A percentile compares a stretch with the other conserved stretches of the same genome.
phyloP scores from a whole-genome alignment of 2,797 vertebrate species.

The Galagoides demidoff region DNA sequence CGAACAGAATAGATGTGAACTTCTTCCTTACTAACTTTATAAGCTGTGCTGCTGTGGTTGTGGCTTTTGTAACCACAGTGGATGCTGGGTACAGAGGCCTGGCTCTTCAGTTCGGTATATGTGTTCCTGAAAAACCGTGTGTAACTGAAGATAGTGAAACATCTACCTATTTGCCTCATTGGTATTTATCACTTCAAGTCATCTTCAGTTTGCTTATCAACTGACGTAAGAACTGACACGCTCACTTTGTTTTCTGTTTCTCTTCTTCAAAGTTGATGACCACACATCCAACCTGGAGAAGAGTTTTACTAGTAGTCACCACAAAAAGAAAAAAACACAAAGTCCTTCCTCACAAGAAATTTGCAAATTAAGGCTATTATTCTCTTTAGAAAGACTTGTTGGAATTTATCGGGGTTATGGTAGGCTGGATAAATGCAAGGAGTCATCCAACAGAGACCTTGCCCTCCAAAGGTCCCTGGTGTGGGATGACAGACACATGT shows the following conservation, averaged over 20 bases:
- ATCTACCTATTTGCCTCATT: neutral
- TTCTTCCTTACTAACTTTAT: neutral
- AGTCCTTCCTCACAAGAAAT: neutral
- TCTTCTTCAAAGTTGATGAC: neutral
- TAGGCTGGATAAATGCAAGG: neutral
- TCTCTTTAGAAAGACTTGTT: neutral
- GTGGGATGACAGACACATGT: neutral
- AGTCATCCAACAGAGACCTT: neutral
- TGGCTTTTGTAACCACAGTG: neutral
- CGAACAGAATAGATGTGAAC: neutral
- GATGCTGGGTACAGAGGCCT: fast-evolving
- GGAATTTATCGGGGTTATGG: neutral
- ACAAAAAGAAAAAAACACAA: neutral
- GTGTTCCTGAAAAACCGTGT: neutral
- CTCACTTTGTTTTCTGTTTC: constrained; percentile 6
- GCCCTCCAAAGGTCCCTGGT: neutral
- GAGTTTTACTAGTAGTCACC: neutral
- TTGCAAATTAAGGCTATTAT: neutral
- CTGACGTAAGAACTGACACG: neutral
- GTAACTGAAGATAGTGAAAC: neutral
- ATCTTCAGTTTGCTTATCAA: neutral
- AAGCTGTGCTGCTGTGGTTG: neutral
- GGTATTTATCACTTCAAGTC: neutral
- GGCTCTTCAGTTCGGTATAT: neutral
- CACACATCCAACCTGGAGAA: neutral